Evolutionary conservation across 2,888 invertebrate genomes (phyloP).

Genomic region (Acanthoscelides obtectus): DNA sequence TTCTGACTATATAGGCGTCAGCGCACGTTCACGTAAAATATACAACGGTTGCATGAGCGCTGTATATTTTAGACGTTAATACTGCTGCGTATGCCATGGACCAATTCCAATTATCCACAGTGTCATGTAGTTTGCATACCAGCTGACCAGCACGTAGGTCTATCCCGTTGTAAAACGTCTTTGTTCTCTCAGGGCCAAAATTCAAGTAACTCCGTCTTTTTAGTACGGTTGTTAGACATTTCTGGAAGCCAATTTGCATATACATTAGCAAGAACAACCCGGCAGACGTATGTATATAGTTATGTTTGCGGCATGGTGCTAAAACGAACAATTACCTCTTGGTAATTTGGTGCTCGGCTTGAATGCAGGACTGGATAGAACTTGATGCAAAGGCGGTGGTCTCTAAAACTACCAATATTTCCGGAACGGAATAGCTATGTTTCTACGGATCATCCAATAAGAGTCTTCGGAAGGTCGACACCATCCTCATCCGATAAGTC

Average conservation of each 20-base stretch:
- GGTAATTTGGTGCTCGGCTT: not conserved
- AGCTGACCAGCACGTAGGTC: not conserved
- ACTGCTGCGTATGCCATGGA: too few relatives aligned
- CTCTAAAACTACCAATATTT: too few relatives aligned
- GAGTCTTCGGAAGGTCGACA: too few relatives aligned
- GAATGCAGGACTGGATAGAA: not conserved
- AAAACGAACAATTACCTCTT: not conserved
- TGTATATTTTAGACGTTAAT: too few relatives aligned
- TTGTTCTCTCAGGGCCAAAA: not conserved
- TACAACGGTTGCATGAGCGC: too few relatives aligned
- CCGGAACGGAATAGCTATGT: too few relatives aligned
- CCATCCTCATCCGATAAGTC: too few relatives aligned
- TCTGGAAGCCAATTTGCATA: not conserved
- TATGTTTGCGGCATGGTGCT: not conserved
- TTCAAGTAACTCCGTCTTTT: not conserved
- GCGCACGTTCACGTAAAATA: too few relatives aligned
- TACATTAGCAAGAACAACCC: not conserved
- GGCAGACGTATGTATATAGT: not conserved
- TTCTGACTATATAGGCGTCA: too few relatives aligned
- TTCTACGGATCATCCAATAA: too few relatives aligned
- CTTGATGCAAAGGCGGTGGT: not conserved
- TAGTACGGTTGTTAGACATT: not conserved
- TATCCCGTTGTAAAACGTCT: not conserved
- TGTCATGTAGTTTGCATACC: not conserved
- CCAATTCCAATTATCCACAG: not conserved